Evolutionary conservation across 1,140 invertebrate species (phyloP).

Genomic region (Musca domestica): DNA sequence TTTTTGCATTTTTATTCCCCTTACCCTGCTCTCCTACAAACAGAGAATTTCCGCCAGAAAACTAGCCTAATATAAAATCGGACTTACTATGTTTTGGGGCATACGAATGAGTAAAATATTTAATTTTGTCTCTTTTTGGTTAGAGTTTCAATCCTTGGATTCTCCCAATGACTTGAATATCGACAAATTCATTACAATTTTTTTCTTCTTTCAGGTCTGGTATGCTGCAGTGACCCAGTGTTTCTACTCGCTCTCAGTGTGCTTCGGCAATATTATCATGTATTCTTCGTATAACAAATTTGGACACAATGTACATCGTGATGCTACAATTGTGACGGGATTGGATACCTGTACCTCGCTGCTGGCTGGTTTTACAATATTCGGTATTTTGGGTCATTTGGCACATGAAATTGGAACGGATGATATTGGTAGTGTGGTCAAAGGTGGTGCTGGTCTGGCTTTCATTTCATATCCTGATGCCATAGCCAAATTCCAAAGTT

Average conservation of each 20-base stretch:
- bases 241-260: slow-evolving; percentile 80
- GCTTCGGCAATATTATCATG: slow-evolving; percentile 78
- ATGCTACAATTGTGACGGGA: slow-evolving; percentile 73
- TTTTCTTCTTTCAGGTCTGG: slow-evolving; percentile 58
- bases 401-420: slow-evolving; percentile 64
- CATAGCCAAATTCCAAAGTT: slow-evolving; percentile 73
- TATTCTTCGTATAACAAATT: slow-evolving; percentile 84
- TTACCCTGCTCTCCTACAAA: too few species aligned
- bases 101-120: too few species aligned
- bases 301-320: slow-evolving; percentile 74
- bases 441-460: slow-evolving; percentile 72
- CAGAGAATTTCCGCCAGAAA: too few species aligned
- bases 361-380: slow-evolving; percentile 83
- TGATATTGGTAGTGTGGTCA: slow-evolving; percentile 59
- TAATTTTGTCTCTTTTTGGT: not conserved
- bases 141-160: not conserved
- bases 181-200: not conserved
- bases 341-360: slow-evolving; percentile 79
- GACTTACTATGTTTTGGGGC: too few species aligned
- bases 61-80: too few species aligned
- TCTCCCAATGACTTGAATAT: not conserved
- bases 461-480: slow-evolving; percentile 89
- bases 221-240: slow-evolving; percentile 83
- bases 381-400: slow-evolving; percentile 78
- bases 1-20: too few species aligned